Evolutionary conservation across 2,113 vertebrate species (phyloP).

Genomic region (Ceyx margarethae): DNA sequence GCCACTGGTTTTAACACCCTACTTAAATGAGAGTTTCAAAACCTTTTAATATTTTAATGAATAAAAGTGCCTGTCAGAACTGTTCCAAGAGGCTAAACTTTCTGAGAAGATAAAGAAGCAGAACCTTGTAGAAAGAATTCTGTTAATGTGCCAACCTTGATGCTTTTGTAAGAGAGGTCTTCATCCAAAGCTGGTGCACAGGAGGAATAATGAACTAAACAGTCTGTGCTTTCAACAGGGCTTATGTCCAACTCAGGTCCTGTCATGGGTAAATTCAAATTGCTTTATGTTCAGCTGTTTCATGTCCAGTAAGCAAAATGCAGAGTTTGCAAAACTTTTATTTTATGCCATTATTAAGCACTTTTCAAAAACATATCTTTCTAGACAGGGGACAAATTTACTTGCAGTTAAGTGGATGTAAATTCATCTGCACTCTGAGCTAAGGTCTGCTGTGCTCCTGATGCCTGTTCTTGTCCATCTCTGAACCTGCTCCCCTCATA

Average conservation of each 20-base stretch:
- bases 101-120: slow-evolving; percentile 46
- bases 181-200: not conserved
- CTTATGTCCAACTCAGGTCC: not conserved
- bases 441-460: not conserved
- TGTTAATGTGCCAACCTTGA: not conserved
- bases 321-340: not conserved
- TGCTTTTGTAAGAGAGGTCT: not conserved
- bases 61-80: not conserved
- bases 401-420: not conserved
- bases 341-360: not conserved
- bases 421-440: not conserved
- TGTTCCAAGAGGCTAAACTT: not conserved
- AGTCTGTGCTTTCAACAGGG: not conserved
- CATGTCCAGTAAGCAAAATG: not conserved
- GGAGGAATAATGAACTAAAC: not conserved
- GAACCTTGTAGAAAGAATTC: slow-evolving; percentile 8
- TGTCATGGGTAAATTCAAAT: not conserved
- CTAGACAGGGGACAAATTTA: not conserved
- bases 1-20: not conserved
- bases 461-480: rapidly evolving
- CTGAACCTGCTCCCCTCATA: not conserved
- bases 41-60: not conserved
- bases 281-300: not conserved
- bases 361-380: not conserved
- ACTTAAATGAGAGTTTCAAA: slow-evolving; percentile 5